These are phyloP conservation scores for Cosmopolites sordidus DNA, from an alignment of 2,888 invertebrate species.

Conservation along the genomic window DNA sequence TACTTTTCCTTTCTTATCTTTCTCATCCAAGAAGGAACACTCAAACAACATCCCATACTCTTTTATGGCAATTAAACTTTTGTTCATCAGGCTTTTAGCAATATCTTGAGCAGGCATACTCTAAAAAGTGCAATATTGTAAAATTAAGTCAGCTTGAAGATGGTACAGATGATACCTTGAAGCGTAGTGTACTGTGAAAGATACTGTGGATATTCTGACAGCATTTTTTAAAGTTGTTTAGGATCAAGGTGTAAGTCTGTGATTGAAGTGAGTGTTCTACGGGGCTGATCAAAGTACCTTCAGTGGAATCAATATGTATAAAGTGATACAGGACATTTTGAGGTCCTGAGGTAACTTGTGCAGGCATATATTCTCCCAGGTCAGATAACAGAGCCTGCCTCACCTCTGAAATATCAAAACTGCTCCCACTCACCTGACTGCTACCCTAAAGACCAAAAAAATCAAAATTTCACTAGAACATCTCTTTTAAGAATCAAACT, in stretches of 20 bases:
- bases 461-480: not conserved
- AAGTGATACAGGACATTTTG: conserved; percentile 74
- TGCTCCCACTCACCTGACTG: conserved; percentile 59
- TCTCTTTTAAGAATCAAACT: conserved; percentile 29
- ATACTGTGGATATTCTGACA: conserved; percentile 69
- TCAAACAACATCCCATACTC: conserved; percentile 80
- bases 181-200: conserved; percentile 64
- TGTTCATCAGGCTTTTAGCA: conserved; percentile 56
- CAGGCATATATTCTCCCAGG: conserved; percentile 59
- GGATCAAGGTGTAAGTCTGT: conserved; percentile 49
- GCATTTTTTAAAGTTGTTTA: conserved; percentile 67
- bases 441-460: conserved; percentile 54
- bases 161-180: conserved; percentile 46
- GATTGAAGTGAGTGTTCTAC: conserved; percentile 40
- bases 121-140: conserved; percentile 34
- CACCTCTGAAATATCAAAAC: conserved; percentile 65
- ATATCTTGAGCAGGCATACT: conserved; percentile 48
- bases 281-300: conserved; percentile 68
- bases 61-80: conserved; percentile 72
- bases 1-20: conserved; percentile 50
- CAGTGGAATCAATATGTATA: conserved; percentile 65
- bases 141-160: too few species aligned
- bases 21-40: conserved; percentile 50
- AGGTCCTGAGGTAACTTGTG: conserved; percentile 62
- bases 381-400: conserved; percentile 69